These are phyloP conservation scores for Percopsis transmontana DNA, from an alignment of 2,113 vertebrate species.

Conservation along the genomic window DNA sequence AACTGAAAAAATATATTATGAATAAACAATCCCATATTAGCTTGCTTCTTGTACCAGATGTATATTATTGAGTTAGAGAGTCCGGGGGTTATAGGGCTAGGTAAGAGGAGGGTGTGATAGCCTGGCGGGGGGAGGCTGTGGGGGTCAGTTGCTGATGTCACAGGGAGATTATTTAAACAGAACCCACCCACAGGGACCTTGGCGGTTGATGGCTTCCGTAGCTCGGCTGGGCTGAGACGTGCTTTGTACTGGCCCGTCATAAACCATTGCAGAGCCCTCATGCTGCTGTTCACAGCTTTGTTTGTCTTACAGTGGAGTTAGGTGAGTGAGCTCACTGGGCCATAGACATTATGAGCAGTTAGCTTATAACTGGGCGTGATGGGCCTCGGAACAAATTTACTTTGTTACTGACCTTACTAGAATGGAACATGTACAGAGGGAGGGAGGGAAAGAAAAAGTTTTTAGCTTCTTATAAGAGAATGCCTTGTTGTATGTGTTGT, in stretches of 20 bases:
- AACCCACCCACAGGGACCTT: slow-evolving; percentile 56
- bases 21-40: slow-evolving; percentile 39
- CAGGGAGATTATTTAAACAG: slow-evolving; percentile 61
- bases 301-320: slow-evolving; percentile 53
- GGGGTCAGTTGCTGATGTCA: slow-evolving; percentile 60
- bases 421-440: background rate
- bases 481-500: no score
- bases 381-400: slow-evolving; percentile 29
- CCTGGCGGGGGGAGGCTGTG: slow-evolving; percentile 1
- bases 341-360: slow-evolving; percentile 25
- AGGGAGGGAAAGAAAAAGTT: background rate
- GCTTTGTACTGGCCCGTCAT: slow-evolving; percentile 63
- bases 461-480: no score
- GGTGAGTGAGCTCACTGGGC: slow-evolving; percentile 59
- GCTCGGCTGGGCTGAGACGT: slow-evolving; percentile 36
- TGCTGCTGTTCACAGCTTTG: slow-evolving; percentile 66
- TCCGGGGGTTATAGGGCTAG: background rate
- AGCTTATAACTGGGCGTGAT: slow-evolving; percentile 13
- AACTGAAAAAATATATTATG: slow-evolving; percentile 36
- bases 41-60: slow-evolving; percentile 1
- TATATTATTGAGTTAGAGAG: background rate
- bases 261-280: slow-evolving; percentile 54
- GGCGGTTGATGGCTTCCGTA: slow-evolving; percentile 59
- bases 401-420: slow-evolving; percentile 9
- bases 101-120: no score